phyloP scores from a whole-genome alignment of 2,113 vertebrate genomes.

The Caracal caracal region DNA sequence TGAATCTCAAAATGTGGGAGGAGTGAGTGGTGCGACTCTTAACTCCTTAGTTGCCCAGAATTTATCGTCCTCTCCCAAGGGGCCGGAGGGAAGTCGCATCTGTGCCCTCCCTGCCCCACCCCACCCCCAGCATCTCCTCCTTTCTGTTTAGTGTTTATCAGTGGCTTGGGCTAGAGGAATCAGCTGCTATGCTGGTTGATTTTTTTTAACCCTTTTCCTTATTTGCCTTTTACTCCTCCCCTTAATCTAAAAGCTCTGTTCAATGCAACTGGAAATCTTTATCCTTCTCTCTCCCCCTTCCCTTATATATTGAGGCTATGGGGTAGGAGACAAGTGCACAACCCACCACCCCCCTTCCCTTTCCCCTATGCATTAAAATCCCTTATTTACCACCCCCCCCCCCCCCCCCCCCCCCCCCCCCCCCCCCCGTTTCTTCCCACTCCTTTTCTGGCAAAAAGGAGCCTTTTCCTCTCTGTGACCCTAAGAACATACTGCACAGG shows the following conservation, averaged over 20 bases:
- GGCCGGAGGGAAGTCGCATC: neutral
- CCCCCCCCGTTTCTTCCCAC: neutral
- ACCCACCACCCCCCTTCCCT: neutral
- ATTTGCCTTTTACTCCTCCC: slow-evolving; percentile 36
- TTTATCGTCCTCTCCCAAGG: neutral
- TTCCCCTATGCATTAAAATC: neutral
- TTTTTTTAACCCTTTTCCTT: slow-evolving; percentile 23
- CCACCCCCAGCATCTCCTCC: neutral
- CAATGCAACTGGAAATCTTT: slow-evolving; percentile 82
- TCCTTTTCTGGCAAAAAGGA: slow-evolving; percentile 67
- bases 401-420: neutral
- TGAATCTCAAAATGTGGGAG: slow-evolving; percentile 25
- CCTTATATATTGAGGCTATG: slow-evolving; percentile 69
- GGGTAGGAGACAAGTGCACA: slow-evolving; percentile 68
- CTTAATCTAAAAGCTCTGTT: slow-evolving; percentile 67
- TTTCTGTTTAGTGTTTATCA: neutral
- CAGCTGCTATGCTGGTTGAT: slow-evolving; percentile 55
- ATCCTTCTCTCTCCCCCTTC: neutral
- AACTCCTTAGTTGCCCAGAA: neutral
- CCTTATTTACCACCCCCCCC: neutral
- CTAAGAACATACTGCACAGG: slow-evolving; percentile 38
- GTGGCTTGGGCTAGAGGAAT: slow-evolving; percentile 50
- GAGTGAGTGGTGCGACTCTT: neutral
- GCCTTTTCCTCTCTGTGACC: slow-evolving; percentile 27
- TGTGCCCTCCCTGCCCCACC: neutral